phyloP scores from a whole-genome alignment of 2,113 vertebrate species.

The Quiscalus mexicanus region DNA sequence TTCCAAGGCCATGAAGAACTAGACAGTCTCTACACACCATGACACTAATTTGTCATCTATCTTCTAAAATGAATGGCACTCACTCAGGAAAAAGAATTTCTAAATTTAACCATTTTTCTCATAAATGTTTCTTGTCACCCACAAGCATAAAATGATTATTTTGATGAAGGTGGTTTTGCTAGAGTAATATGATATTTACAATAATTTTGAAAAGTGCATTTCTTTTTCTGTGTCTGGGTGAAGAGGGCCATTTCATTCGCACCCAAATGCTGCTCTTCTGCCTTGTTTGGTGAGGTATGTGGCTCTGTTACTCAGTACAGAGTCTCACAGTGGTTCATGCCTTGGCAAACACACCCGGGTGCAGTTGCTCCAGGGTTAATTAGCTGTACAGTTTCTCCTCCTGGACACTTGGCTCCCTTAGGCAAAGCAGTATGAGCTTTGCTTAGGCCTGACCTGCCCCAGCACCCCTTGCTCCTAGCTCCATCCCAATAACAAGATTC shows the following conservation, averaged over 20 bases:
- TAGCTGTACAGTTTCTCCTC: background rate
- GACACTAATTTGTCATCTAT: background rate
- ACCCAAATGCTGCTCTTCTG: background rate
- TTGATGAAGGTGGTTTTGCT: background rate
- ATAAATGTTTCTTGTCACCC: background rate
- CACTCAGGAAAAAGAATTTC: background rate
- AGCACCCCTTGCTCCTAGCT: background rate
- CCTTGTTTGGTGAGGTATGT: background rate
- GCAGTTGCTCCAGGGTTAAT: background rate
- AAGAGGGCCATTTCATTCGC: background rate
- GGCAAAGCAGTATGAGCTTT: background rate
- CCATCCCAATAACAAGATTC: background rate
- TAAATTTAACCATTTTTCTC: background rate
- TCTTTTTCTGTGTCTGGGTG: background rate
- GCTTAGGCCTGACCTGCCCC: background rate
- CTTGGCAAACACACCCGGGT: background rate
- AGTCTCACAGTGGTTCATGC: background rate
- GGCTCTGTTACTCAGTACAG: background rate
- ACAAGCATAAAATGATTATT: background rate
- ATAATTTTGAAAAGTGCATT: background rate
- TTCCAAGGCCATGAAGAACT: background rate
- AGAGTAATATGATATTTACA: background rate
- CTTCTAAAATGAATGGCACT: background rate
- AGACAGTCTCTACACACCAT: background rate
- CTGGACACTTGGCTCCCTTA: background rate